A percentile compares a stretch with the other conserved stretches of the same genome.
Evolutionary conservation across 64 coral and sea anemone genomes (phyloP).

Genomic region (Anthopleura sola): DNA sequence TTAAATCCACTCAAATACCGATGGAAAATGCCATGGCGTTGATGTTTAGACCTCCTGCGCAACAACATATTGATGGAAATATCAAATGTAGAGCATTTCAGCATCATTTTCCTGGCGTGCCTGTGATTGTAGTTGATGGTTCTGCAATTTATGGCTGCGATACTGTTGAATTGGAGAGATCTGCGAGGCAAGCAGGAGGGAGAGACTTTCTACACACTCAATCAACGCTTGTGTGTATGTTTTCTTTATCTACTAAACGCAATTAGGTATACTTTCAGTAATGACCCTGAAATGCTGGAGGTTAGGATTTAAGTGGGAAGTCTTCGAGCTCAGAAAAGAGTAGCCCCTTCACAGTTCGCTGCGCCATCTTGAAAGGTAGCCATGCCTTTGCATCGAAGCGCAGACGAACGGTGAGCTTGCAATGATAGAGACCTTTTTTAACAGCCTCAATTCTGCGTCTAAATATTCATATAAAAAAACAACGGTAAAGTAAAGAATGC

Average conservation of each 20-base stretch:
- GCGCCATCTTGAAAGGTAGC: too few relatives aligned
- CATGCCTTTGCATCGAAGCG: too few relatives aligned
- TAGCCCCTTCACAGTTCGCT: too few relatives aligned
- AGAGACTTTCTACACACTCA: conserved; percentile 47
- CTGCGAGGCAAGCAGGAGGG: conserved; percentile 27
- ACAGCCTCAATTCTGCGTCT: too few relatives aligned
- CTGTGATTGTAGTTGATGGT: conserved; percentile 23
- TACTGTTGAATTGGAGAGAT: conserved; percentile 36
- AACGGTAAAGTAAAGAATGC: too few relatives aligned
- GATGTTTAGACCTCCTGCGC: conserved; percentile 43
- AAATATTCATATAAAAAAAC: too few relatives aligned
- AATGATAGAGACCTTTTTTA: too few relatives aligned
- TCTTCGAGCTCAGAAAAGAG: too few relatives aligned
- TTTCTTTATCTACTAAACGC: background rate
- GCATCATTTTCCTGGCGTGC: conserved; percentile 31
- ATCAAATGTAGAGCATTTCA: conserved; percentile 13
- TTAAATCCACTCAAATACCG: conserved; percentile 15
- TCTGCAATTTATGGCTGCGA: conserved; percentile 57
- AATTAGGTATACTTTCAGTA: too few relatives aligned
- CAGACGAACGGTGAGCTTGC: too few relatives aligned
- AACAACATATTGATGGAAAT: conserved; percentile 17
- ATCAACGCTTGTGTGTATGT: background rate
- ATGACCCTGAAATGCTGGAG: too few relatives aligned
- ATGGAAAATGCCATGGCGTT: background rate
- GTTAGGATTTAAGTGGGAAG: too few relatives aligned